Conservation (phyloP, 1,140 invertebrate species). For the Mycetomoellerius zeteki region DNA sequence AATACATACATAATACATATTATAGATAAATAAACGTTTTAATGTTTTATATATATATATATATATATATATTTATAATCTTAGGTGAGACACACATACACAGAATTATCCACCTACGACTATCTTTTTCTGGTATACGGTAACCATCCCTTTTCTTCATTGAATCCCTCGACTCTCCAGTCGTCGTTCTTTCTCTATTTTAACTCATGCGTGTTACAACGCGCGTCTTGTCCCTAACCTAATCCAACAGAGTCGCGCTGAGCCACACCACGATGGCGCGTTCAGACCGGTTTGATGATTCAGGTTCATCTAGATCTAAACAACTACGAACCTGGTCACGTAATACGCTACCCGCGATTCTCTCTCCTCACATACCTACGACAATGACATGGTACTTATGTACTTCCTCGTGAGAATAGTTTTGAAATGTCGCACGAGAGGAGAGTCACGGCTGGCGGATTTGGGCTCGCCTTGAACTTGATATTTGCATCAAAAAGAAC, state of each 20-base stretch:
- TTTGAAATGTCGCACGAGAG: slow-evolving; percentile 53
- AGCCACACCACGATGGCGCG: slow-evolving; percentile 72
- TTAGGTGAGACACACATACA: background rate
- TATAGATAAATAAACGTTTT: too few species aligned
- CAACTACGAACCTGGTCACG: slow-evolving; percentile 71
- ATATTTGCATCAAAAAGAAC: slow-evolving; percentile 44
- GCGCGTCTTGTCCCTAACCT: slow-evolving; percentile 84
- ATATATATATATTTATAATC: too few species aligned
- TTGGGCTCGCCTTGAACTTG: slow-evolving; percentile 41
- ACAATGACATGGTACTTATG: slow-evolving; percentile 59
- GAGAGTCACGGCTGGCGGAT: slow-evolving; percentile 49
- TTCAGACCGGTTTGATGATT: slow-evolving; percentile 85
- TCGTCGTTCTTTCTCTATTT: slow-evolving; percentile 72
- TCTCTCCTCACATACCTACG: slow-evolving; percentile 47
- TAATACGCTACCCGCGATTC: slow-evolving; percentile 73
- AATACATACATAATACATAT: background rate
- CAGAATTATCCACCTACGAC: slow-evolving; percentile 4
- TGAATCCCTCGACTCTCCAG: slow-evolving; percentile 42
- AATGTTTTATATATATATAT: too few species aligned
- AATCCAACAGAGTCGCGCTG: slow-evolving; percentile 84
- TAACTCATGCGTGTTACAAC: slow-evolving; percentile 81
- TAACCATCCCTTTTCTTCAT: slow-evolving; percentile 5
- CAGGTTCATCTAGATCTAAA: slow-evolving; percentile 85
- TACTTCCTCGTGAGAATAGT: slow-evolving; percentile 61
- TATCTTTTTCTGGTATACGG: background rate